Conservation (phyloP, 2,797 vertebrate species). For the Enoplosus armatus region DNA sequence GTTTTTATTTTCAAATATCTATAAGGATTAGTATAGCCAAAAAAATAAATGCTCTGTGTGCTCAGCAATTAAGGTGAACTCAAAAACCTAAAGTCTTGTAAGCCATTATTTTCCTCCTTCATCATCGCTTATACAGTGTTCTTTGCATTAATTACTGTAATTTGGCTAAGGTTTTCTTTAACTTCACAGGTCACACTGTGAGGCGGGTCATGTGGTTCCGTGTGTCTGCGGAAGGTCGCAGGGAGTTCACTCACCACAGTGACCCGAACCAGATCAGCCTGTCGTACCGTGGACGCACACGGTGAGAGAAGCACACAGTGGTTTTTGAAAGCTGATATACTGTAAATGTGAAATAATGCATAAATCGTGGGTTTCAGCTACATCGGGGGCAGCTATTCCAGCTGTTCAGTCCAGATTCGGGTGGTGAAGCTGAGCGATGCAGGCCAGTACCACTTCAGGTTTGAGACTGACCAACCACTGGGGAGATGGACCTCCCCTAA, state of each 20-base stretch:
- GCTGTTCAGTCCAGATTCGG: slow-evolving; percentile 85
- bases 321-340: slow-evolving; percentile 5
- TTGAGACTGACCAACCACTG: slow-evolving; percentile 84
- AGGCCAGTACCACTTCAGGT: slow-evolving; percentile 87
- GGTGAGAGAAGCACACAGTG: slow-evolving; percentile 53
- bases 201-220: slow-evolving; percentile 86
- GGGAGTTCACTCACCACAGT: slow-evolving; percentile 82
- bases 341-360: neutral
- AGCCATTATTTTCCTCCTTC: neutral
- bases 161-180: slow-evolving; percentile 11
- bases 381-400: slow-evolving; percentile 82
- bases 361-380: slow-evolving; percentile 65
- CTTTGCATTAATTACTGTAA: neutral
- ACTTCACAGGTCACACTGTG: slow-evolving; percentile 78
- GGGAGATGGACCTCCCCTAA: slow-evolving; percentile 86
- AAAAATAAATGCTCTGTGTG: neutral
- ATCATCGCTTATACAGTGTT: neutral
- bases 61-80: neutral
- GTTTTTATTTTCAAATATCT: neutral
- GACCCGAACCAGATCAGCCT: slow-evolving; percentile 80
- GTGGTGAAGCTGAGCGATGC: slow-evolving; percentile 82
- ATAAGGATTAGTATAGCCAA: neutral
- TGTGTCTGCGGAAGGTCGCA: slow-evolving; percentile 78
- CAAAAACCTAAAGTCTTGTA: neutral
- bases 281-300: slow-evolving; percentile 80